phyloP scores from a whole-genome alignment of 2,888 invertebrate species.

The Hydrotaea diabolus region DNA sequence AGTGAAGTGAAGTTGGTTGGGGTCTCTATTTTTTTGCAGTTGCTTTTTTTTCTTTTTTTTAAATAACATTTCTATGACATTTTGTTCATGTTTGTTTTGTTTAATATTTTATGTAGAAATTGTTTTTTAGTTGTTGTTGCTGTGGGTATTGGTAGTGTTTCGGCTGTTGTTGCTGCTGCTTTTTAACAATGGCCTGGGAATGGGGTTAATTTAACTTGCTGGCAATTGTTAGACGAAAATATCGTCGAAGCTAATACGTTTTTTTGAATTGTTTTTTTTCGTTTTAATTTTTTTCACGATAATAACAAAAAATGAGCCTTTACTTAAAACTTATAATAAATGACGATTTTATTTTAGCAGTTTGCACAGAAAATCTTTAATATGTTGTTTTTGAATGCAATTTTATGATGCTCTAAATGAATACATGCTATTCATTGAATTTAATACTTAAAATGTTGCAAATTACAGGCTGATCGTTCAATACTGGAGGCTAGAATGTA shows the following conservation, averaged over 20 bases:
- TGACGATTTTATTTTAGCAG: neutral
- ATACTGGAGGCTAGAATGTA: too few relatives aligned
- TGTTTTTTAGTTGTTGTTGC: conserved; percentile 38
- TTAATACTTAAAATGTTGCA: neutral
- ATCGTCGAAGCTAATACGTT: conserved; percentile 31
- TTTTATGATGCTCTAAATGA: neutral
- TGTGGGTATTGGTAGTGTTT: conserved; percentile 49
- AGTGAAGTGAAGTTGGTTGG: conserved; percentile 15
- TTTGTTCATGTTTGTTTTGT: conserved; percentile 57
- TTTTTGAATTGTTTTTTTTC: conserved; percentile 15
- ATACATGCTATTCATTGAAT: neutral
- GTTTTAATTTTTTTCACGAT: conserved; percentile 11
- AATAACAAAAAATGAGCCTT: neutral
- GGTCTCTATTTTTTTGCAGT: conserved; percentile 20
- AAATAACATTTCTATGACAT: conserved; percentile 65
- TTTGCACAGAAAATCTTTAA: neutral
- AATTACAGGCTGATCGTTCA: too few relatives aligned
- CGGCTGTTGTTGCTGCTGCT: conserved; percentile 62
- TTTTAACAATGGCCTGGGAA: conserved; percentile 63
- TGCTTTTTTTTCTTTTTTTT: conserved; percentile 3
- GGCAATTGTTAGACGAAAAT: conserved; percentile 29
- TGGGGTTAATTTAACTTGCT: conserved; percentile 61
- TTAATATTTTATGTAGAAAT: conserved; percentile 51
- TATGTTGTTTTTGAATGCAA: neutral
- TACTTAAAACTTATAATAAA: neutral